Percentiles rank a stretch among this genome's conserved stretches.
These are phyloP conservation scores for Apolygus lucorum DNA, from an alignment of 1,140 invertebrate species.

Conservation along the genomic window DNA sequence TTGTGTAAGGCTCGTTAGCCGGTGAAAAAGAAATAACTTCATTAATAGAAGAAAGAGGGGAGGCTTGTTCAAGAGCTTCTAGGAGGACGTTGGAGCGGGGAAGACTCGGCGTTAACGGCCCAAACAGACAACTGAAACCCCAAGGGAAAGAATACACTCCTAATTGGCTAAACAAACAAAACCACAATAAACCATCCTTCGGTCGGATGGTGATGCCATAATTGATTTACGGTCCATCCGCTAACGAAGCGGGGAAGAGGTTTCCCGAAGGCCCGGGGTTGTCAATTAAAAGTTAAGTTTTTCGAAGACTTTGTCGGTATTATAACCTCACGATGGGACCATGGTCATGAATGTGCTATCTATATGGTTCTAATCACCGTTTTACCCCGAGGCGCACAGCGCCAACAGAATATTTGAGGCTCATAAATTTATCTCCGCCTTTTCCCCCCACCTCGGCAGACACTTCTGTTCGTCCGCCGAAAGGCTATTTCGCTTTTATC, in stretches of 20 bases:
- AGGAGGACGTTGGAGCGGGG: too few species aligned
- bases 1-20: conserved; percentile 25
- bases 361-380: conserved; percentile 1
- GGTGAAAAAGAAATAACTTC: conserved; percentile 26
- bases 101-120: neutral
- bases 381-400: neutral
- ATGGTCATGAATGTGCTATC: neutral
- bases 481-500: neutral
- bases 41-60: conserved; percentile 24
- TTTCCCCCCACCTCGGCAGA: neutral
- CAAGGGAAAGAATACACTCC: conserved; percentile 12
- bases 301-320: conserved; percentile 23
- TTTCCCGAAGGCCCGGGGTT: neutral
- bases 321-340: neutral
- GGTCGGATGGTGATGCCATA: conserved; percentile 23
- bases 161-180: conserved; percentile 31
- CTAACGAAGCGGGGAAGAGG: conserved; percentile 18
- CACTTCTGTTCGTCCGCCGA: conserved; percentile 6
- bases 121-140: too few species aligned
- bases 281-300: conserved; percentile 18
- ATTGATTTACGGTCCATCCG: conserved; percentile 28
- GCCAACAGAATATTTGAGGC: conserved; percentile 3
- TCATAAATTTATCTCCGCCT: neutral
- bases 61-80: too few species aligned
- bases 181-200: conserved; percentile 27